Conservation (phyloP, 2,797 vertebrate genomes). For the Tiaroga cobitis region DNA sequence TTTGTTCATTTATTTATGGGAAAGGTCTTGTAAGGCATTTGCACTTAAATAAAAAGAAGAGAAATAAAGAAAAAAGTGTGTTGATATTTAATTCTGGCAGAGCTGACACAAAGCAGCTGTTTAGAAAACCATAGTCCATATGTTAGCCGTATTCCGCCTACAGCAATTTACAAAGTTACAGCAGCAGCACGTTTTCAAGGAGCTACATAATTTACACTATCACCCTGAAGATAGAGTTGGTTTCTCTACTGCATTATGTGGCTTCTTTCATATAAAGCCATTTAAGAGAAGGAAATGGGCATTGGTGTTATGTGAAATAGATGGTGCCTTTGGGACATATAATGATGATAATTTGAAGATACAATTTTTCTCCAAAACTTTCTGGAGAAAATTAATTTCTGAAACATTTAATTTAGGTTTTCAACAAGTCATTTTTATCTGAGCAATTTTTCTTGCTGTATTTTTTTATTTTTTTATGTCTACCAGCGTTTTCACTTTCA, state of each 20-base stretch:
- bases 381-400: not conserved
- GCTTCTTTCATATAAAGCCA: constrained; percentile 28
- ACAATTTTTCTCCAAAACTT: not conserved
- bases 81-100: constrained; percentile 59
- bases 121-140: constrained; percentile 53
- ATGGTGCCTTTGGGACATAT: constrained; percentile 10
- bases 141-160: constrained; percentile 46
- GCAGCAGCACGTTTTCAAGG: constrained; percentile 23
- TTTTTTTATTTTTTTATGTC: not conserved
- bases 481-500: not conserved
- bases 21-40: constrained; percentile 58
- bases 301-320: constrained; percentile 30
- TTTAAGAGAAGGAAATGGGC: constrained; percentile 28
- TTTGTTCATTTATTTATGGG: constrained; percentile 59
- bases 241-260: constrained; percentile 21
- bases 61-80: constrained; percentile 35
- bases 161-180: constrained; percentile 45
- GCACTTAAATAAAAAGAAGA: constrained; percentile 43
- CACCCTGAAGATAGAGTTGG: constrained; percentile 34
- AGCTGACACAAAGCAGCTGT: constrained; percentile 57
- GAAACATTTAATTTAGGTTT: constrained; percentile 16
- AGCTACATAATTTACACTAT: constrained; percentile 39
- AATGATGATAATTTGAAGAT: constrained; percentile 42
- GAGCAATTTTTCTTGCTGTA: not conserved
- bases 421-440: not conserved